Percentiles rank a stretch among this genome's conserved stretches.
Conservation (phyloP, 2,113 vertebrate species). For the Micromys minutus region DNA sequence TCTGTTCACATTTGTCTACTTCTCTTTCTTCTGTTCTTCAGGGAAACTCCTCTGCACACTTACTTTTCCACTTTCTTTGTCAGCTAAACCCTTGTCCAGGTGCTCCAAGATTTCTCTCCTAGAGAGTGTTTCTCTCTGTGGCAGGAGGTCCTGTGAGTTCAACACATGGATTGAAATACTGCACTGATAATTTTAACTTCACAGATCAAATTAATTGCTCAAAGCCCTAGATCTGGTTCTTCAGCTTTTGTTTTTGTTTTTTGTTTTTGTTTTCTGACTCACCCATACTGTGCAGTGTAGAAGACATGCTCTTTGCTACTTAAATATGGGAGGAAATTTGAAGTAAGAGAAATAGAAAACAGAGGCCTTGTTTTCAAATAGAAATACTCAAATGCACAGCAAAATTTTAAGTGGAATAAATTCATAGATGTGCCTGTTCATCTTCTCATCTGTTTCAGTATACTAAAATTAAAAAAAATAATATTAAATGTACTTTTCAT, state of each 20-base stretch:
- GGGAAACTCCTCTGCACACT: neutral
- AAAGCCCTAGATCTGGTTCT: constrained; percentile 63
- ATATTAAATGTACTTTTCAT: neutral
- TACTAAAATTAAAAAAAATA: constrained; percentile 47
- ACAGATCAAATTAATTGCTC: constrained; percentile 77
- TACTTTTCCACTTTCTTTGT: neutral
- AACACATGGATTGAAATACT: constrained; percentile 59
- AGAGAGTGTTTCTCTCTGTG: neutral
- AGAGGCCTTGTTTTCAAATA: neutral
- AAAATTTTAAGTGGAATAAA: neutral
- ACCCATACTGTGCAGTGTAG: constrained; percentile 42
- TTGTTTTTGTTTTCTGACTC: constrained; percentile 28
- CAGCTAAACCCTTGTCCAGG: neutral
- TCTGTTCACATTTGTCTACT: neutral
- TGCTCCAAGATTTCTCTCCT: constrained; percentile 41
- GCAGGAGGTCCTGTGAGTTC: constrained; percentile 49
- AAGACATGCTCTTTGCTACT: constrained; percentile 44
- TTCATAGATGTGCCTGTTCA: neutral
- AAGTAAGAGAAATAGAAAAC: constrained; percentile 29
- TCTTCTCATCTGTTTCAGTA: neutral
- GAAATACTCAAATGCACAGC: neutral
- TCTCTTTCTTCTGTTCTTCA: neutral
- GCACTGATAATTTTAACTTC: constrained; percentile 50
- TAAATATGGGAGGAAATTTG: constrained; percentile 52
- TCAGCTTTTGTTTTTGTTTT: neutral